These are phyloP conservation scores for Geotrypetes seraphini DNA, from an alignment of 2,797 vertebrate genomes.

Conservation along the genomic window DNA sequence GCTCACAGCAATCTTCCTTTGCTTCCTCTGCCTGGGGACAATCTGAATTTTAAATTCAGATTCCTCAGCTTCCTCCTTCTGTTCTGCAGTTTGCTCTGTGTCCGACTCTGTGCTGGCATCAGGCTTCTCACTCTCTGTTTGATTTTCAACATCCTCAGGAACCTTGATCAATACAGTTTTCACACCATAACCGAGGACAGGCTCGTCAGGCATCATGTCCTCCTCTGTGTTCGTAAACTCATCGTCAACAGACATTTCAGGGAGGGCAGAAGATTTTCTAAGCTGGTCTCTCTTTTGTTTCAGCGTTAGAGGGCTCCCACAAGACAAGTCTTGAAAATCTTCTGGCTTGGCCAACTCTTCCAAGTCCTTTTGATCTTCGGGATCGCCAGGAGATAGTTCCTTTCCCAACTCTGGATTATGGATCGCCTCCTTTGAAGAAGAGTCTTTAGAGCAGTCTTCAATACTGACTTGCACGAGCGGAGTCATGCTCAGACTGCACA, in stretches of 20 bases:
- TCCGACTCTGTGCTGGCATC: constrained; percentile 58
- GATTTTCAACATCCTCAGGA: constrained; percentile 70
- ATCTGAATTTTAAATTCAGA: constrained; percentile 97
- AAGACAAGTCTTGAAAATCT: constrained; percentile 38
- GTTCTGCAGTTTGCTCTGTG: constrained; percentile 66
- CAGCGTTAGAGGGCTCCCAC: constrained; percentile 76
- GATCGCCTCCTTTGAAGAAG: constrained; percentile 43
- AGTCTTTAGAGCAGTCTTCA: constrained; percentile 75
- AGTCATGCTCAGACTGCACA: constrained; percentile 62
- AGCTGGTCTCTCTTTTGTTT: constrained; percentile 90
- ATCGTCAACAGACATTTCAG: constrained; percentile 78
- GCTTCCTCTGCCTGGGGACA: constrained; percentile 88
- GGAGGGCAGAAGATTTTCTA: constrained; percentile 76
- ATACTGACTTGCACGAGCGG: constrained; percentile 82
- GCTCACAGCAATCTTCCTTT: constrained; percentile 95
- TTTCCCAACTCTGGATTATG: constrained; percentile 19
- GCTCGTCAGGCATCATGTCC: constrained; percentile 38
- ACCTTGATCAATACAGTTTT: constrained; percentile 76
- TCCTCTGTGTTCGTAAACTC: constrained; percentile 35
- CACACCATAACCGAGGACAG: constrained; percentile 51
- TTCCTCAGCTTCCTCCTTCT: constrained; percentile 75
- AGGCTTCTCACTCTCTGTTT: constrained; percentile 50
- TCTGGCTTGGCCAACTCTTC: constrained; percentile 29
- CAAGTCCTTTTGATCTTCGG: constrained; percentile 30
- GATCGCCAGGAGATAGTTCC: constrained; percentile 34